Evolutionary conservation across 2,888 invertebrate species (phyloP).

Genomic region (Mimas tiliae): DNA sequence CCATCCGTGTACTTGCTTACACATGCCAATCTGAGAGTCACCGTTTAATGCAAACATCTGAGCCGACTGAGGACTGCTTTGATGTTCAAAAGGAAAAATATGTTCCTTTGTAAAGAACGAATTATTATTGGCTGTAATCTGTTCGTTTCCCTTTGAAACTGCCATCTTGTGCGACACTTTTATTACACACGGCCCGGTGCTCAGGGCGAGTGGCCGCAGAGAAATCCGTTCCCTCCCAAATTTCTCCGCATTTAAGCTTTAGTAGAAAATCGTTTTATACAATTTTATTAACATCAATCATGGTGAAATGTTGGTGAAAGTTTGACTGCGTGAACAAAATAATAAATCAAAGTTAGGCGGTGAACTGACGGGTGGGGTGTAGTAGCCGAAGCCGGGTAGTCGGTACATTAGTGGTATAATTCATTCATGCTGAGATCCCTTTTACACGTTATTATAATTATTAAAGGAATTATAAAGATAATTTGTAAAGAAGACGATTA

Average conservation of each 20-base stretch:
- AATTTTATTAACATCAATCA: conserved; percentile 18
- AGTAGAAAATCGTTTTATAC: conserved; percentile 14
- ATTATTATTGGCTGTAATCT: conserved; percentile 52
- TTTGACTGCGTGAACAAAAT: conserved; percentile 22
- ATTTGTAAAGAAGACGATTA: background rate
- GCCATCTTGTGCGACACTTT: conserved; percentile 44
- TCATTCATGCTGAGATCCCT: background rate
- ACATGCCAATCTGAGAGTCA: background rate
- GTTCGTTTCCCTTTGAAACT: conserved; percentile 42
- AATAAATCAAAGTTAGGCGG: conserved; percentile 8
- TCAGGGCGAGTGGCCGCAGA: background rate
- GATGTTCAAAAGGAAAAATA: conserved; percentile 42
- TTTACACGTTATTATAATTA: background rate
- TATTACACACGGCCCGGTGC: conserved; percentile 40
- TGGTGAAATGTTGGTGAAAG: conserved; percentile 20
- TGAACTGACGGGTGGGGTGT: background rate
- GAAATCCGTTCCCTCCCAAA: background rate
- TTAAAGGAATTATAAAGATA: background rate
- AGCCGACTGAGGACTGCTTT: conserved; percentile 41
- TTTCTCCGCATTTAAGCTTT: background rate
- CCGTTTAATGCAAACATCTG: conserved; percentile 22
- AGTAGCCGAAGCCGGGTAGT: background rate
- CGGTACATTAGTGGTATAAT: background rate
- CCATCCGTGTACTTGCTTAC: background rate
- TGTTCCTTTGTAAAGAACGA: conserved; percentile 42